These are phyloP conservation scores for Acanthornis magna DNA, from an alignment of 2,797 vertebrate genomes.

Conservation along the genomic window DNA sequence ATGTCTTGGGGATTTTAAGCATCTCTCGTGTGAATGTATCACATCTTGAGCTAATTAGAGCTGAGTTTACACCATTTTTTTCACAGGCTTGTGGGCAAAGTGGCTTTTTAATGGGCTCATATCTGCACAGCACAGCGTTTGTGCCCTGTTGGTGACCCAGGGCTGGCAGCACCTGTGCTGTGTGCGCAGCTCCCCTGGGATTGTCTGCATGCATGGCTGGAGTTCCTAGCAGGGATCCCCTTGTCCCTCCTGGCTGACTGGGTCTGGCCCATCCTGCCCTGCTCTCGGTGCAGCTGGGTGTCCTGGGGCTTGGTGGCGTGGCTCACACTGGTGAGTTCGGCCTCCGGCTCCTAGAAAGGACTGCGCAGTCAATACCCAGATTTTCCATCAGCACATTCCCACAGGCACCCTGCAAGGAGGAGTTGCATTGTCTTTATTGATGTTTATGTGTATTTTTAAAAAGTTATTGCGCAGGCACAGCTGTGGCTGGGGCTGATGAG, in stretches of 20 bases:
- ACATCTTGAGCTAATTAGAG: background rate
- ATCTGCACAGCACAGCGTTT: background rate
- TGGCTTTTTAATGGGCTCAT: background rate
- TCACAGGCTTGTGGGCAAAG: background rate
- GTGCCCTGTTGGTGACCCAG: fast-evolving
- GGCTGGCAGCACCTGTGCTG: fast-evolving
- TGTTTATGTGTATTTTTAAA: background rate
- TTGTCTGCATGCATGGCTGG: background rate
- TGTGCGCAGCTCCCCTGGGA: background rate
- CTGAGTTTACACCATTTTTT: background rate
- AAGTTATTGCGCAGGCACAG: background rate
- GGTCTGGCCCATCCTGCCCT: background rate
- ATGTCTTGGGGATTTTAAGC: background rate
- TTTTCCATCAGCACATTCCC: background rate
- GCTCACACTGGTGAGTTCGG: fast-evolving
- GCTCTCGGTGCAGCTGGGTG: fast-evolving
- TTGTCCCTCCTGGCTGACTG: background rate
- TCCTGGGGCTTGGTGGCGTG: fast-evolving
- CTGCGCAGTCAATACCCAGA: background rate
- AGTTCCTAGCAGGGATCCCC: background rate
- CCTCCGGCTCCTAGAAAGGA: fast-evolving
- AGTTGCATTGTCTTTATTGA: background rate
- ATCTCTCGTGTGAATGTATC: background rate
- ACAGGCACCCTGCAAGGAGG: background rate
- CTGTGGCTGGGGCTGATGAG: background rate